These are phyloP conservation scores for Gallinago paraguaiae DNA, from an alignment of 2,113 vertebrate species.

Conservation along the genomic window DNA sequence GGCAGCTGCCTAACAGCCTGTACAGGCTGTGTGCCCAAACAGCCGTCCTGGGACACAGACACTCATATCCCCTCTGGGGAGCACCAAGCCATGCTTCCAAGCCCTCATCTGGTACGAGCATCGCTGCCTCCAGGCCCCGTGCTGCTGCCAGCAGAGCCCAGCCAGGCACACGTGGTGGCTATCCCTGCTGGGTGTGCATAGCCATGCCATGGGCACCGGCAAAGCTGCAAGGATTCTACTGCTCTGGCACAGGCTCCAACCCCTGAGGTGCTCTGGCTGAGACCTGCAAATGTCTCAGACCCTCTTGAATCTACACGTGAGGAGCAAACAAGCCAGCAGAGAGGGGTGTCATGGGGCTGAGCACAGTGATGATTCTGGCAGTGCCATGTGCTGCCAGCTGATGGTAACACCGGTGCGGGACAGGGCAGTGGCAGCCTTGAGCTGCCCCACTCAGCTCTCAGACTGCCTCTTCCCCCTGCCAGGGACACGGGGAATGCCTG, in stretches of 20 bases:
- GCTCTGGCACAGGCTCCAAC: background rate
- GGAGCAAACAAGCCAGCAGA: background rate
- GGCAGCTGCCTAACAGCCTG: background rate
- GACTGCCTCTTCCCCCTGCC: background rate
- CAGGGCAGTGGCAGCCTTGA: background rate
- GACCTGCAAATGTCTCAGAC: background rate
- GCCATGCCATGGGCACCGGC: rapidly evolving
- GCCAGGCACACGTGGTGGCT: rapidly evolving
- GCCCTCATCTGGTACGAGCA: background rate
- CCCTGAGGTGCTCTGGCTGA: background rate
- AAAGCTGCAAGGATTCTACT: background rate
- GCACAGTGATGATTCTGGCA: background rate
- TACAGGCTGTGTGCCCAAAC: background rate
- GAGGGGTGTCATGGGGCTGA: background rate
- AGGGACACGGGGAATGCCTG: background rate
- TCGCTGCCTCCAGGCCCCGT: rapidly evolving
- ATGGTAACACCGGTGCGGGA: background rate
- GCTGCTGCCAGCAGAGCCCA: background rate
- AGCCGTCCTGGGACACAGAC: background rate
- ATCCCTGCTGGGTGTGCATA: rapidly evolving
- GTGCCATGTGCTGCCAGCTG: background rate
- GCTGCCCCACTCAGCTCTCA: background rate
- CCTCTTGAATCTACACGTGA: background rate
- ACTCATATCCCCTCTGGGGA: rapidly evolving
- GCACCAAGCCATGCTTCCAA: background rate